Evolutionary conservation across 1,140 invertebrate species (phyloP).

Genomic region (Dendroctonus ponderosae): DNA sequence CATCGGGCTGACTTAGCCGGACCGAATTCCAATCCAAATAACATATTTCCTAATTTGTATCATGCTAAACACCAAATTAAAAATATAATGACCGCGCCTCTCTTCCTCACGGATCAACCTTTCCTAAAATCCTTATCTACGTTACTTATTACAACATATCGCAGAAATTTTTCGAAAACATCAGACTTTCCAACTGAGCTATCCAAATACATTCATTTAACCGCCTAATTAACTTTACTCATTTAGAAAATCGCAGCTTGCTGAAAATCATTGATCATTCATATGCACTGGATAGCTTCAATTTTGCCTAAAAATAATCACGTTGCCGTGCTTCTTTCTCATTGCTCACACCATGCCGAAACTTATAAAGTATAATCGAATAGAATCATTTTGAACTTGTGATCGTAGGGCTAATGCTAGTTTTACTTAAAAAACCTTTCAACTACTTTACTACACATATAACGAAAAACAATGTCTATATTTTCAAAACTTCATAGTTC

Average conservation of each 20-base stretch:
- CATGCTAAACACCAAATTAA: conserved; percentile 18
- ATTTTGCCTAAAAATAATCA: conserved; percentile 16
- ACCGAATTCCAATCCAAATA: conserved; percentile 4
- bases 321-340: background rate
- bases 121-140: conserved; percentile 28
- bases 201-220: conserved; percentile 6
- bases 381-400: conserved; percentile 9
- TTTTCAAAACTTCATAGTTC: conserved; percentile 49
- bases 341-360: conserved; percentile 1
- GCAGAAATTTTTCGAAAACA: conserved; percentile 31
- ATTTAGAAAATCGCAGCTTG: background rate
- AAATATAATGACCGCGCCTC: conserved; percentile 27
- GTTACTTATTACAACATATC: conserved; percentile 32
- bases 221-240: too few species aligned
- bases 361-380: background rate
- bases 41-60: conserved; percentile 22
- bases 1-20: background rate
- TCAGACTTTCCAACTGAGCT: conserved; percentile 28
- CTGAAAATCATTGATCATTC: too few species aligned
- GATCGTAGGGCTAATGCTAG: conserved; percentile 14
- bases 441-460: conserved; percentile 31
- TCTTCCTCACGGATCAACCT: conserved; percentile 18
- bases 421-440: conserved; percentile 23
- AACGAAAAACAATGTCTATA: conserved; percentile 48
- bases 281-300: conserved; percentile 8